phyloP scores from a whole-genome alignment of 2,797 vertebrate genomes.

The Sebastes nivosus region DNA sequence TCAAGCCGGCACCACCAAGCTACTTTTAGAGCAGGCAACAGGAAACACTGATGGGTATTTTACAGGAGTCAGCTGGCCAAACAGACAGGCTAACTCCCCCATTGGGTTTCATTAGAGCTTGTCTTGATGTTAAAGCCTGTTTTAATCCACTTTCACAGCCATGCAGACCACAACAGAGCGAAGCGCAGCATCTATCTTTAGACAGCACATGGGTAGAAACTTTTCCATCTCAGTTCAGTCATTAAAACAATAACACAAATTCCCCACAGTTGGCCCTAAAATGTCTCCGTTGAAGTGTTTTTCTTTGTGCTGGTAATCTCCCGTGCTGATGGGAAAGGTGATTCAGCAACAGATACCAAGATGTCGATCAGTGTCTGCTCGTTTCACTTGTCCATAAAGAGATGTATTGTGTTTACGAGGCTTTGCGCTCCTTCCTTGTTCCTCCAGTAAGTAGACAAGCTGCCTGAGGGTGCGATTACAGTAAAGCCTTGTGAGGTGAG shows the following conservation, averaged over 20 bases:
- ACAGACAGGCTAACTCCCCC: conserved; percentile 77
- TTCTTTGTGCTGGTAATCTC: not conserved
- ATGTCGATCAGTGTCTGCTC: conserved; percentile 48
- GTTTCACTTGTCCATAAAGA: conserved; percentile 36
- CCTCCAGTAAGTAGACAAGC: conserved; percentile 25
- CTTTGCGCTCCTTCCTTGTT: not conserved
- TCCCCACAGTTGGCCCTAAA: conserved; percentile 26
- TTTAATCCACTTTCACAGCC: conserved; percentile 82
- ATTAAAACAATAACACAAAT: conserved; percentile 59
- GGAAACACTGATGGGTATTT: conserved; percentile 72
- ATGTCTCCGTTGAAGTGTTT: conserved; percentile 10
- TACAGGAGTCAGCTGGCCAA: conserved; percentile 80
- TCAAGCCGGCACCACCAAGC: conserved; percentile 49
- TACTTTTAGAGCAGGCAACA: conserved; percentile 68
- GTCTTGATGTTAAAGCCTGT: conserved; percentile 78
- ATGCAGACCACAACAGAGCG: conserved; percentile 62
- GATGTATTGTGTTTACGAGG: conserved; percentile 35
- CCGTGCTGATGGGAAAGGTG: not conserved
- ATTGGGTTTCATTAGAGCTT: conserved; percentile 80
- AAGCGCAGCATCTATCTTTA: conserved; percentile 75
- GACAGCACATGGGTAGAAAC: conserved; percentile 45
- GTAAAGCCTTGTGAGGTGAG: conserved; percentile 62
- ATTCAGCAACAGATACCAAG: conserved; percentile 26
- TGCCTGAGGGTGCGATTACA: conserved; percentile 58
- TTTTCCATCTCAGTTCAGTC: conserved; percentile 63